Conservation (phyloP, 2,888 invertebrate species). For the Ophioninae sp. region DNA sequence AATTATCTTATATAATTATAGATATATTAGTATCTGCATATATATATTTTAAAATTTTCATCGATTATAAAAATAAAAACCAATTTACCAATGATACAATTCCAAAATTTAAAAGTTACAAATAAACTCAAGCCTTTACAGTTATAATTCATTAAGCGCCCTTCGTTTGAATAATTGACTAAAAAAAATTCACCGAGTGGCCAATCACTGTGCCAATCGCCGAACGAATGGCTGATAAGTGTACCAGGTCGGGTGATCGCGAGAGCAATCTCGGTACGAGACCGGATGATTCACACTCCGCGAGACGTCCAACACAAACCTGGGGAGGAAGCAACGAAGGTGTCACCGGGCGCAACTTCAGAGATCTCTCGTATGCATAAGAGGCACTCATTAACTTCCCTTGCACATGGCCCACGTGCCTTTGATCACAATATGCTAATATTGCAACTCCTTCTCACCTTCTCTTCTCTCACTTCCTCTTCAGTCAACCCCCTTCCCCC, state of each 20-base stretch:
- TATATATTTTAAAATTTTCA: too few relatives aligned
- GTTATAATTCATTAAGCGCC: not conserved
- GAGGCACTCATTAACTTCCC: slow-evolving; percentile 73
- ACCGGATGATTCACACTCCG: slow-evolving; percentile 58
- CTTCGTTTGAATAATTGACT: not conserved
- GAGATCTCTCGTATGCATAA: slow-evolving; percentile 74
- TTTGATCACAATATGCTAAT: slow-evolving; percentile 65
- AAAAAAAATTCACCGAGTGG: not conserved
- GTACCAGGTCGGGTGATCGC: not conserved
- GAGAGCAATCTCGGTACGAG: slow-evolving; percentile 25
- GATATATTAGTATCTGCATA: too few relatives aligned
- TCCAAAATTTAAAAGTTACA: too few relatives aligned
- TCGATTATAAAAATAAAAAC: too few relatives aligned
- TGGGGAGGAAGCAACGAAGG: slow-evolving; percentile 72
- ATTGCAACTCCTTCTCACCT: not conserved
- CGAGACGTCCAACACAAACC: slow-evolving; percentile 19
- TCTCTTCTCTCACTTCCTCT: slow-evolving; percentile 8
- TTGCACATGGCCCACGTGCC: slow-evolving; percentile 63
- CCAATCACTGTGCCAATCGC: slow-evolving; percentile 12
- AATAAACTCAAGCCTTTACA: too few relatives aligned
- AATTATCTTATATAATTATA: too few relatives aligned
- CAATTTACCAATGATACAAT: too few relatives aligned
- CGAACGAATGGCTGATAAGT: not conserved
- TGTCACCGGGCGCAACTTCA: slow-evolving; percentile 71
- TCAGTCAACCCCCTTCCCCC: not conserved